These are phyloP conservation scores for Furnarius figulus DNA, from an alignment of 2,113 vertebrate genomes.

Conservation along the genomic window DNA sequence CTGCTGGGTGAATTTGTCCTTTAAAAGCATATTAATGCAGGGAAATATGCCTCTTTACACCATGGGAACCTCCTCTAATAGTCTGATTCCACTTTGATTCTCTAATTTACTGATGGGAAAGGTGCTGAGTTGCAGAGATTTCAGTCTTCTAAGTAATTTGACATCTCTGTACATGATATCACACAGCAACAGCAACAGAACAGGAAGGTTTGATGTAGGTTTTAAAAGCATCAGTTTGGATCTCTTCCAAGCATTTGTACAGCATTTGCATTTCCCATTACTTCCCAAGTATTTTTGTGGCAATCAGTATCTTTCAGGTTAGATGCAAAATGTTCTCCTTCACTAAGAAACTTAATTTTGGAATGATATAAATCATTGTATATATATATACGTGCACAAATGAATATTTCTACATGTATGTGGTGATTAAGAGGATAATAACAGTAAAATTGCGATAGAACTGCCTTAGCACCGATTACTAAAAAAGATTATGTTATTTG, in stretches of 20 bases:
- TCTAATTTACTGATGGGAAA: conserved; percentile 41
- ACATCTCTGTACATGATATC: conserved; percentile 18
- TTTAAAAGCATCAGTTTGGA: conserved; percentile 46
- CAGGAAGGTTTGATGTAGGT: conserved; percentile 11
- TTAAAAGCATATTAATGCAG: conserved; percentile 14
- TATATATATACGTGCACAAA: neutral
- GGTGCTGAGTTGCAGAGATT: conserved; percentile 31
- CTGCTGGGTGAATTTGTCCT: neutral
- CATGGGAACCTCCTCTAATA: neutral
- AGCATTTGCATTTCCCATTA: neutral
- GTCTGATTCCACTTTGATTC: conserved; percentile 37
- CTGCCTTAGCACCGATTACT: conserved; percentile 22
- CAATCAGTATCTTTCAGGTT: conserved; percentile 17
- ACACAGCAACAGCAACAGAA: conserved; percentile 36
- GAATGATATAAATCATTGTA: neutral
- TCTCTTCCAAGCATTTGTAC: conserved; percentile 36
- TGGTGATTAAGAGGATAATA: conserved; percentile 43
- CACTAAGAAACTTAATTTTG: conserved; percentile 6
- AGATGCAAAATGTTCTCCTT: conserved; percentile 36
- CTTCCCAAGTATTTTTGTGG: neutral
- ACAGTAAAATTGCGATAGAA: conserved; percentile 39
- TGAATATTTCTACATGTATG: conserved; percentile 28
- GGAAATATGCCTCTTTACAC: neutral
- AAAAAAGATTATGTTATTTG: conserved; percentile 16
- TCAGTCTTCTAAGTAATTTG: conserved; percentile 30